A percentile compares a stretch with the other conserved stretches of the same genome.
phyloP scores from a whole-genome alignment of 2,797 vertebrate genomes.

The Streptopelia turtur region DNA sequence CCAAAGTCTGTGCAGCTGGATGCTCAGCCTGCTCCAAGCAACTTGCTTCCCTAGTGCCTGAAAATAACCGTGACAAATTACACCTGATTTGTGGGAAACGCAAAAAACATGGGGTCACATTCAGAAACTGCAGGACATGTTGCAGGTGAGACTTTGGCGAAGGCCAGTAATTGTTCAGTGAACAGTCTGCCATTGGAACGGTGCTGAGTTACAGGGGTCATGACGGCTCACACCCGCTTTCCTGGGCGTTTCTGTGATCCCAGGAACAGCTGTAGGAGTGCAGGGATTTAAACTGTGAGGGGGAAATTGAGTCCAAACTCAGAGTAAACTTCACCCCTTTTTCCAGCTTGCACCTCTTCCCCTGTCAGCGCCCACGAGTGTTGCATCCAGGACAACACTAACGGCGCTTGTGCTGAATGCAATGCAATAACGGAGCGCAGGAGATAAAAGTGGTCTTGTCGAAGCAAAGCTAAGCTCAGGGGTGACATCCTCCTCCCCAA shows the following conservation, averaged over 20 bases:
- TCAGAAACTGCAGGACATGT: neutral
- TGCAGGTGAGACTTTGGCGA: neutral
- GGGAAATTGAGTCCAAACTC: neutral
- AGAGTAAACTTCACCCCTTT: neutral
- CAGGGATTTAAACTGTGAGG: neutral
- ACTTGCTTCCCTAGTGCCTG: neutral
- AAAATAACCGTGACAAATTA: neutral
- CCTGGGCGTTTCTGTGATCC: neutral
- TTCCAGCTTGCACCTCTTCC: neutral
- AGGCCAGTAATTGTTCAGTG: neutral
- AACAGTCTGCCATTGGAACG: neutral
- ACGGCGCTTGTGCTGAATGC: accelerated
- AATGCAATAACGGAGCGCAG: neutral
- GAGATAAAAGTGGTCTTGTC: neutral
- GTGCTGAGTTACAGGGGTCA: neutral
- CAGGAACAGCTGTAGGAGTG: neutral
- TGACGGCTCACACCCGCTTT: neutral
- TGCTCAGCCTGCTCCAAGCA: neutral
- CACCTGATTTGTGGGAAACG: neutral
- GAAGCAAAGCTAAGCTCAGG: neutral
- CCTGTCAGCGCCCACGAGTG: accelerated
- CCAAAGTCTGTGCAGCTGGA: neutral
- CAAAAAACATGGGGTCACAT: neutral
- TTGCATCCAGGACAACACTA: neutral
- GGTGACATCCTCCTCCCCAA: neutral